phyloP scores from a whole-genome alignment of 2,113 vertebrate genomes.

The Callipepla californica region DNA sequence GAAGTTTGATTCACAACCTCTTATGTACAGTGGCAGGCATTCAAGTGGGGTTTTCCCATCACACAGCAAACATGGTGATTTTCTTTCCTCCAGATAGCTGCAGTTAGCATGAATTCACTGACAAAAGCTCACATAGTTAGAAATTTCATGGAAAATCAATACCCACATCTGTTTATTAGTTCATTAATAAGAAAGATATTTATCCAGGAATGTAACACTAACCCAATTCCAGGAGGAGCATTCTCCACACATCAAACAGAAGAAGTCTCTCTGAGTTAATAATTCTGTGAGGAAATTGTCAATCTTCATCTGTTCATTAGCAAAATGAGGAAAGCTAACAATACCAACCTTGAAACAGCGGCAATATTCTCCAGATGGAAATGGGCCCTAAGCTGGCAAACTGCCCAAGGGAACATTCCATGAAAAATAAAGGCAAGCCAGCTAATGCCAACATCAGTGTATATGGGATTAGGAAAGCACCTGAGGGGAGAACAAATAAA shows the following conservation, averaged over 20 bases:
- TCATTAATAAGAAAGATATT: not conserved
- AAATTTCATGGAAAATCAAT: not conserved
- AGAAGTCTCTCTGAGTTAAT: not conserved
- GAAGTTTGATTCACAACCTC: not conserved
- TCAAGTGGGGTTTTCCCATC: not conserved
- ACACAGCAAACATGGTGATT: not conserved
- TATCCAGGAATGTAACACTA: not conserved
- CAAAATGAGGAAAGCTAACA: not conserved
- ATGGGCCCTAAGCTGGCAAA: constrained; percentile 94
- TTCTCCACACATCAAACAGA: rapidly evolving
- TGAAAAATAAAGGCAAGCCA: constrained; percentile 92
- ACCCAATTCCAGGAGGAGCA: not conserved
- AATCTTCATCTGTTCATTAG: not conserved
- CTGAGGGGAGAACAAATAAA: constrained; percentile 59
- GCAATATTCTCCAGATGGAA: constrained; percentile 88
- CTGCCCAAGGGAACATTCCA: constrained; percentile 94
- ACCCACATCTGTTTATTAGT: not conserved
- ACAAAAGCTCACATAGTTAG: not conserved
- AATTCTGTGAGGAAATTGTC: not conserved
- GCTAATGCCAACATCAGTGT: constrained; percentile 88
- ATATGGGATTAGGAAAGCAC: constrained; percentile 95
- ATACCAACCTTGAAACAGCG: constrained; percentile 89
- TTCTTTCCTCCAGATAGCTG: not conserved
- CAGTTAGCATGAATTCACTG: not conserved
- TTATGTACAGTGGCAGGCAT: not conserved